Evolutionary conservation across 2,113 vertebrate genomes (phyloP).

Genomic region (Cynopterus brachyotis): DNA sequence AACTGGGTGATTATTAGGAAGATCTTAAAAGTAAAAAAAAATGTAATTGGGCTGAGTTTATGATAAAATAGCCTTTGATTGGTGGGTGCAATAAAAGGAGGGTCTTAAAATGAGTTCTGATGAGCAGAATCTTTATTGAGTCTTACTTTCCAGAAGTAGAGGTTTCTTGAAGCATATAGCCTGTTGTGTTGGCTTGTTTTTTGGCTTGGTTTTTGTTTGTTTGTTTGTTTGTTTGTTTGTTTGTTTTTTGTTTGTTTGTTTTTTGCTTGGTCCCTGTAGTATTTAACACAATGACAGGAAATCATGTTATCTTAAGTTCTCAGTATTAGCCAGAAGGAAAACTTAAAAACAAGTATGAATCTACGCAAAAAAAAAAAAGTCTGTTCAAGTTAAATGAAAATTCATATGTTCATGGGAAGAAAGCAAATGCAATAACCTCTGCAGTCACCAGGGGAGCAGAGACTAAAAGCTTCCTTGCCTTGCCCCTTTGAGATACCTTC

Average conservation of each 20-base stretch:
- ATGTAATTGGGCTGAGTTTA: neutral
- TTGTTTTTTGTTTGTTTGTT: neutral
- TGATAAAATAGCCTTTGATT: neutral
- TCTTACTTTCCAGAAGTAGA: neutral
- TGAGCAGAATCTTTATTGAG: neutral
- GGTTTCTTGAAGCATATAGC: accelerated
- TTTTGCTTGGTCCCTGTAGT: neutral
- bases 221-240: too few species aligned
- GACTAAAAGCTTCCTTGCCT: neutral
- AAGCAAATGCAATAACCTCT: neutral
- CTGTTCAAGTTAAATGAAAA: neutral
- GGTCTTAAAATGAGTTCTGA: neutral
- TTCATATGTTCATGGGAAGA: neutral
- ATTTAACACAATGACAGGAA: neutral
- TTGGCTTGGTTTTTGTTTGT: neutral
- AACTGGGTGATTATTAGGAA: neutral
- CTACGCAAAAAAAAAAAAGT: neutral
- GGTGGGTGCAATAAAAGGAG: neutral
- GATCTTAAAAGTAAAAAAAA: neutral
- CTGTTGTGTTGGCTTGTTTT: neutral
- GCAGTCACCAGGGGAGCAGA: neutral
- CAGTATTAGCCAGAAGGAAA: neutral
- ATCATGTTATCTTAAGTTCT: neutral
- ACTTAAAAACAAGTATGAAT: neutral
- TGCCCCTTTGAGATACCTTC: neutral